Evolutionary conservation across 2,113 vertebrate species (phyloP).

Genomic region (Gila orcuttii): DNA sequence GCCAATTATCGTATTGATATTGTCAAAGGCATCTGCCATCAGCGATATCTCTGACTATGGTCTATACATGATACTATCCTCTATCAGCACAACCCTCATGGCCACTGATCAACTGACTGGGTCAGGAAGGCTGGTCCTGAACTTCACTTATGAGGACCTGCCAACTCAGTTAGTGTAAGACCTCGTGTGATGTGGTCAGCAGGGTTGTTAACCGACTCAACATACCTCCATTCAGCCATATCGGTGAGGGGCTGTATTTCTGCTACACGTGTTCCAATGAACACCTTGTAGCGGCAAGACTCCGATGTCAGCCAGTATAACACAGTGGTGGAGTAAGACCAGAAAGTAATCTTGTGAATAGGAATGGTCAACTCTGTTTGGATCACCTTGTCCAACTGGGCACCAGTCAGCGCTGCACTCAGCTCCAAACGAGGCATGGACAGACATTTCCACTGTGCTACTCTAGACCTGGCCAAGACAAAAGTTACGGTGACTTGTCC

Average conservation of each 20-base stretch:
- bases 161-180: not conserved
- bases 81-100: no score
- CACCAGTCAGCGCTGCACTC: slow-evolving; percentile 23
- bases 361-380: not conserved
- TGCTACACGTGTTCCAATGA: not conserved
- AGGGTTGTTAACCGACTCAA: not conserved
- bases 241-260: slow-evolving; percentile 21
- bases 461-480: slow-evolving; percentile 41
- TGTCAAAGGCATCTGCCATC: no score
- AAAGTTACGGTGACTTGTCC: slow-evolving; percentile 8
- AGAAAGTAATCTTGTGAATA: not conserved
- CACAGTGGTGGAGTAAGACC: slow-evolving; percentile 25
- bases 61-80: no score
- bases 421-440: slow-evolving; percentile 50
- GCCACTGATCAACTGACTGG: not conserved
- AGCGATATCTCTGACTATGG: no score
- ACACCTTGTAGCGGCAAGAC: slow-evolving; percentile 8
- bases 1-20: no score
- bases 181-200: not conserved
- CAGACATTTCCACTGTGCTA: slow-evolving; percentile 14
- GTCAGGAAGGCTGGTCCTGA: not conserved
- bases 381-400: slow-evolving; percentile 38
- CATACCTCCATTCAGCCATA: not conserved
- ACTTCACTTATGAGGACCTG: not conserved
- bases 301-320: not conserved